These are phyloP conservation scores for Odobenus rosmarus DNA, from an alignment of 2,113 vertebrate genomes.

Conservation along the genomic window DNA sequence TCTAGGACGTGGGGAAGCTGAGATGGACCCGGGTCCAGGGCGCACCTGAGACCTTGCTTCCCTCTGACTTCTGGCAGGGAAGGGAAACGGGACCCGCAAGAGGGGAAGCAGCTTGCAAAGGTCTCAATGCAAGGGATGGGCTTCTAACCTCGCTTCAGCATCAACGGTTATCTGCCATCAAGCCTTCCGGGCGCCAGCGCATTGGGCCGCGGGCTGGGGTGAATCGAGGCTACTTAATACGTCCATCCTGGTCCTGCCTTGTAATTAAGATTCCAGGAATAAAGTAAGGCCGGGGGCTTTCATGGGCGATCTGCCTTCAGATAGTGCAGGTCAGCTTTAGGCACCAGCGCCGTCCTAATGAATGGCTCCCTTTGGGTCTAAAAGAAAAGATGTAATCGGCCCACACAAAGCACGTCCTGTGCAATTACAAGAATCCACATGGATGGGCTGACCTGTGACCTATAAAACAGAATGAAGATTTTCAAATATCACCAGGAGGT, in stretches of 20 bases:
- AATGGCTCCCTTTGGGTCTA: constrained; percentile 35
- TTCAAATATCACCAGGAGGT: constrained; percentile 9
- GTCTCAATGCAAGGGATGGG: fast-evolving
- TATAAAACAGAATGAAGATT: constrained; percentile 58
- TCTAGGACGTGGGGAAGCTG: fast-evolving
- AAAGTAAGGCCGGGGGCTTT: neutral
- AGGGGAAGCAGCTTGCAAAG: neutral
- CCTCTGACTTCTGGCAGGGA: neutral
- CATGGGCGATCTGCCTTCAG: neutral
- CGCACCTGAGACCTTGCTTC: too few relatives aligned
- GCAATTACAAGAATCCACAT: neutral
- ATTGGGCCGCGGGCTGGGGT: neutral
- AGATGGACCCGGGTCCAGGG: neutral
- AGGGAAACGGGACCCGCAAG: neutral
- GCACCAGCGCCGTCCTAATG: constrained; percentile 32
- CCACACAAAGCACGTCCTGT: constrained; percentile 52
- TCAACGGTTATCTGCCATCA: fast-evolving
- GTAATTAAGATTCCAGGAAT: constrained; percentile 44
- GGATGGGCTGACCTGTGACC: constrained; percentile 69
- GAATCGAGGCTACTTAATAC: neutral
- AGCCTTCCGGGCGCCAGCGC: neutral
- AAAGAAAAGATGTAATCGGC: constrained; percentile 54
- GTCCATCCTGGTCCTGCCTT: neutral
- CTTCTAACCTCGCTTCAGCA: fast-evolving
- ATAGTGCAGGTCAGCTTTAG: neutral